These are phyloP conservation scores for Balaenoptera acutorostrata DNA, from an alignment of 2,113 vertebrate species.

Conservation along the genomic window DNA sequence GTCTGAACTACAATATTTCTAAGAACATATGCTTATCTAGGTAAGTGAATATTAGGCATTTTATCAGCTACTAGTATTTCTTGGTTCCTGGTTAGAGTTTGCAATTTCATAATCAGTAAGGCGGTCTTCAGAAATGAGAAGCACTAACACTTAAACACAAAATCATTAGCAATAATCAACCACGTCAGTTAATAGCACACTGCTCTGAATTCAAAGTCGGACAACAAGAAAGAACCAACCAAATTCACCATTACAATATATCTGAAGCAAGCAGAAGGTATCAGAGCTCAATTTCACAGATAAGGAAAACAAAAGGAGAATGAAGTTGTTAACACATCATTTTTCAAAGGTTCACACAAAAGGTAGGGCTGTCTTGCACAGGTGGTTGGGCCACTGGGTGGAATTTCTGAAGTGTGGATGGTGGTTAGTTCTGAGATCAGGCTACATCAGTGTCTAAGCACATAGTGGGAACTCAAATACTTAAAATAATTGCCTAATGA, in stretches of 20 bases:
- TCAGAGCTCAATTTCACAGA: neutral
- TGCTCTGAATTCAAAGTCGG: constrained; percentile 4
- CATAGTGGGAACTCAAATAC: neutral
- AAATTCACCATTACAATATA: neutral
- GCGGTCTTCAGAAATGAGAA: neutral
- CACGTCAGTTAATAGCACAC: neutral
- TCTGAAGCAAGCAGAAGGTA: neutral
- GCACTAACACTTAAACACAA: neutral
- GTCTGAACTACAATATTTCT: neutral
- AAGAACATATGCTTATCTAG: neutral
- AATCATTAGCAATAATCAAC: neutral
- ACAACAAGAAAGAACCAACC: neutral
- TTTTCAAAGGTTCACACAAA: neutral
- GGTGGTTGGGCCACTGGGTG: neutral
- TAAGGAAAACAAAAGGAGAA: neutral
- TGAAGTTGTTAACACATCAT: neutral
- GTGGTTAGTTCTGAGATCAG: neutral
- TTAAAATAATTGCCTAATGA: neutral
- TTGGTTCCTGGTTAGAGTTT: neutral
- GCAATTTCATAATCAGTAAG: neutral
- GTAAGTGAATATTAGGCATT: neutral
- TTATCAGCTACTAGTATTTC: neutral
- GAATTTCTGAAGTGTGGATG: neutral
- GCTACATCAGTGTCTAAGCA: neutral
- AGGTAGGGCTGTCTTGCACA: neutral